These are phyloP conservation scores for Ibidorhyncha struthersii DNA, from an alignment of 2,113 vertebrate genomes.

Conservation along the genomic window DNA sequence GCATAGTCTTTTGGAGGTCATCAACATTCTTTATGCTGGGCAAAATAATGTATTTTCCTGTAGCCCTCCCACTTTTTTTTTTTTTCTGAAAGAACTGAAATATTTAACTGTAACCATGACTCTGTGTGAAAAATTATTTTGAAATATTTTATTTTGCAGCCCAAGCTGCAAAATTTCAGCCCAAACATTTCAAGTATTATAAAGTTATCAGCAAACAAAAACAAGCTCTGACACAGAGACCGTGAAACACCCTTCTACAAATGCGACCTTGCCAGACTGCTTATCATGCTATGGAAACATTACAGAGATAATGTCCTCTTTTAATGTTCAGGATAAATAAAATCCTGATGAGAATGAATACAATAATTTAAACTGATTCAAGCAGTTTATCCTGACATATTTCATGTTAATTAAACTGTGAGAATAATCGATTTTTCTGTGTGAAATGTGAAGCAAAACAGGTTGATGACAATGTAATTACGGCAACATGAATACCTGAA, in stretches of 20 bases:
- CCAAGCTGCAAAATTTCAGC: neutral
- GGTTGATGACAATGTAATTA: neutral
- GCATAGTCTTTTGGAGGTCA: neutral
- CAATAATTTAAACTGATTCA: neutral
- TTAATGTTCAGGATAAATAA: neutral
- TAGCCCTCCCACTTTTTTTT: too few relatives aligned
- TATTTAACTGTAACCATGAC: neutral
- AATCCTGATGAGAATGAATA: neutral
- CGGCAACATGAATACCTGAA: neutral
- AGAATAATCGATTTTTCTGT: neutral
- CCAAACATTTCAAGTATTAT: neutral
- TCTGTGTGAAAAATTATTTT: neutral
- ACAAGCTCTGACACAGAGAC: neutral
- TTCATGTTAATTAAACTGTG: constrained; percentile 10
- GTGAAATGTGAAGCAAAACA: neutral
- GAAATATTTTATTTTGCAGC: neutral
- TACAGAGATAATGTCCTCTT: neutral
- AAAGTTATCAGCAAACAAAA: neutral
- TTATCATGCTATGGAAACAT: neutral
- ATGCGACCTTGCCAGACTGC: neutral
- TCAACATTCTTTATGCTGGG: neutral
- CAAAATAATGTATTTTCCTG: neutral
- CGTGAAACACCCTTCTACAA: fast-evolving
- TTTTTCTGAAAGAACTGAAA: neutral
- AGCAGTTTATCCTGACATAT: neutral